Evolutionary conservation across 2,797 vertebrate genomes (phyloP).

Genomic region (Tachyglossus aculeatus): DNA sequence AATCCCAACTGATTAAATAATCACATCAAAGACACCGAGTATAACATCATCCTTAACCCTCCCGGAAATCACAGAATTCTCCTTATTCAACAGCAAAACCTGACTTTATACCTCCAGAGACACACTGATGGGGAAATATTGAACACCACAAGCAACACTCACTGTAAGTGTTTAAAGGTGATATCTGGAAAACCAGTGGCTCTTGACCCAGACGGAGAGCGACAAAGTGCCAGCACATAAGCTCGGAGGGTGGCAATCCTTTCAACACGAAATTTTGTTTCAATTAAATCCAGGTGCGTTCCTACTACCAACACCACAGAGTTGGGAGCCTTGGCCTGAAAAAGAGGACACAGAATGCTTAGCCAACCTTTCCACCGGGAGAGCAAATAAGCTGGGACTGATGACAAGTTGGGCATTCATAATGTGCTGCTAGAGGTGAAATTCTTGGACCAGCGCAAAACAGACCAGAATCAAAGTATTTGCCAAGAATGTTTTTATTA

Average conservation of each 20-base stretch:
- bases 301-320: conserved; percentile 92
- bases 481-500: too few species aligned
- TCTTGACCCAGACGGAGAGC: conserved; percentile 89
- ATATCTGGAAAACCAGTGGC: conserved; percentile 93
- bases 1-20: too few species aligned
- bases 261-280: conserved; percentile 91
- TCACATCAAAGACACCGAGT: too few species aligned
- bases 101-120: neutral
- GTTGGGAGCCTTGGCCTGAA: conserved; percentile 92
- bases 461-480: too few species aligned
- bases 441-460: too few species aligned
- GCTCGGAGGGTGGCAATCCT: conserved; percentile 91
- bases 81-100: too few species aligned
- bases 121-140: neutral
- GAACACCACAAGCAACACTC: conserved; percentile 57
- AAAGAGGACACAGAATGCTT: neutral
- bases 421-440: too few species aligned
- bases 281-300: conserved; percentile 94
- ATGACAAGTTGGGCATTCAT: too few species aligned
- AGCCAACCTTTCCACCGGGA: too few species aligned
- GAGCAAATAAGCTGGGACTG: too few species aligned
- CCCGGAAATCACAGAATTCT: too few species aligned
- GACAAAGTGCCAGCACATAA: conserved; percentile 91
- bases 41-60: too few species aligned
- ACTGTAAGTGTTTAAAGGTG: conserved; percentile 93